A percentile compares a stretch with the other conserved stretches of the same genome.
These are phyloP conservation scores for Petrocephalus microphthalmus DNA, from an alignment of 2,113 vertebrate genomes.

Conservation along the genomic window DNA sequence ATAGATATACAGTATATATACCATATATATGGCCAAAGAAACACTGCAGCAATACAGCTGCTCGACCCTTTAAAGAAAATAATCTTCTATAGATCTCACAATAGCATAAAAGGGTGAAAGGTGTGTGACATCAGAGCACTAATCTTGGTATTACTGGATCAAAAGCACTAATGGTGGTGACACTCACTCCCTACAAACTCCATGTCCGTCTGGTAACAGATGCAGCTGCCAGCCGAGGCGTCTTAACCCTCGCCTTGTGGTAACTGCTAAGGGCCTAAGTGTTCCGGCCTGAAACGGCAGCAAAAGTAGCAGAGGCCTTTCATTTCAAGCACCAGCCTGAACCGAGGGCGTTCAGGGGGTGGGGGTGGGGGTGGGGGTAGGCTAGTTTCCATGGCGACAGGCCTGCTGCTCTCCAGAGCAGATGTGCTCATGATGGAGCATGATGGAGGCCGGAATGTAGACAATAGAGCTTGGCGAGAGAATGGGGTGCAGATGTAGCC, in stretches of 20 bases:
- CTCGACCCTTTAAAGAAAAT: background rate
- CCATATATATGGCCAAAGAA: background rate
- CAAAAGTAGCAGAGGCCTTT: constrained; percentile 31
- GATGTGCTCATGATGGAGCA: constrained; percentile 31
- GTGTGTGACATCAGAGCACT: background rate
- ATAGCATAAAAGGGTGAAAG: background rate
- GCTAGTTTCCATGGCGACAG: constrained; percentile 65
- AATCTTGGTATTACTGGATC: background rate
- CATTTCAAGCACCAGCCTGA: constrained; percentile 36
- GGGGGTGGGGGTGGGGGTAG: constrained; percentile 23
- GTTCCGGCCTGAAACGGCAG: constrained; percentile 37
- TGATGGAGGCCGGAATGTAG: constrained; percentile 30
- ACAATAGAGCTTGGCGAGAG: constrained; percentile 23
- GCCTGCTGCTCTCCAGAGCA: constrained; percentile 48
- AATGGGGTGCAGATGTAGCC: background rate
- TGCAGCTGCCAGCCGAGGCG: constrained; percentile 35
- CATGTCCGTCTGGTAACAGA: constrained; percentile 20
- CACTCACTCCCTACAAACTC: constrained; percentile 5
- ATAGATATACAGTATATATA: background rate
- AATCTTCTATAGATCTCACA: background rate
- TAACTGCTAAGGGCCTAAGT: constrained; percentile 21
- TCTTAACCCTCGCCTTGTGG: constrained; percentile 33
- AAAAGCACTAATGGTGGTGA: background rate
- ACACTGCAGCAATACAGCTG: background rate
- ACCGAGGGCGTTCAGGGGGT: constrained; percentile 2